Evolutionary conservation across 2,113 vertebrate species (phyloP).

Genomic region (Rafetus swinhoei): DNA sequence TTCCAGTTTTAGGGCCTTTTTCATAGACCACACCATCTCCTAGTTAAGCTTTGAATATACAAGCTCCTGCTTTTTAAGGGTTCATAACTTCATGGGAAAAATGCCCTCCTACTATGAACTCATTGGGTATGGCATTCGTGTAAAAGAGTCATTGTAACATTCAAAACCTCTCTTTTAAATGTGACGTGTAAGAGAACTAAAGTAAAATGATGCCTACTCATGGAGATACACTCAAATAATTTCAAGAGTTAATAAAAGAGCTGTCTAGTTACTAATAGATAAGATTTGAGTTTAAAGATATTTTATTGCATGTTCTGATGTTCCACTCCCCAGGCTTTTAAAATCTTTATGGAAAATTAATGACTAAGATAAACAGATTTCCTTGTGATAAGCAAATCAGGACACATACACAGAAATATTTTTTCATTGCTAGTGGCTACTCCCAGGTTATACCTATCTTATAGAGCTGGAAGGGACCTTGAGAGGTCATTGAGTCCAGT

Average conservation of each 20-base stretch:
- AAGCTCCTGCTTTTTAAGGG: background rate
- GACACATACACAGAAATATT: background rate
- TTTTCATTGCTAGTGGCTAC: background rate
- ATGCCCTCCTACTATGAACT: background rate
- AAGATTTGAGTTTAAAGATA: background rate
- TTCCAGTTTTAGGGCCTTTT: background rate
- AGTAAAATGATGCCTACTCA: background rate
- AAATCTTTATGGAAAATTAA: background rate
- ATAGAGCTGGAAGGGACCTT: too few species aligned
- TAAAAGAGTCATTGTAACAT: background rate
- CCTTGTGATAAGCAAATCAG: background rate
- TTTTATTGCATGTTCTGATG: background rate
- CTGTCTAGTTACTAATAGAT: background rate
- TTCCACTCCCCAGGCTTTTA: background rate
- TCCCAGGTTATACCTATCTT: background rate
- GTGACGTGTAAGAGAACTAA: background rate
- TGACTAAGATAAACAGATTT: background rate
- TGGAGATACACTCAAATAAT: background rate
- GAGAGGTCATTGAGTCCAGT: too few species aligned
- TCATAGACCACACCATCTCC: background rate
- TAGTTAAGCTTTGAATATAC: background rate
- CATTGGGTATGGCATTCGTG: background rate
- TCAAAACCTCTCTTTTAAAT: background rate
- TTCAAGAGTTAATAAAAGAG: background rate
- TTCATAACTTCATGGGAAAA: background rate